Evolutionary conservation across 2,888 invertebrate genomes (phyloP).

Genomic region (Agrenia bidenticulata): DNA sequence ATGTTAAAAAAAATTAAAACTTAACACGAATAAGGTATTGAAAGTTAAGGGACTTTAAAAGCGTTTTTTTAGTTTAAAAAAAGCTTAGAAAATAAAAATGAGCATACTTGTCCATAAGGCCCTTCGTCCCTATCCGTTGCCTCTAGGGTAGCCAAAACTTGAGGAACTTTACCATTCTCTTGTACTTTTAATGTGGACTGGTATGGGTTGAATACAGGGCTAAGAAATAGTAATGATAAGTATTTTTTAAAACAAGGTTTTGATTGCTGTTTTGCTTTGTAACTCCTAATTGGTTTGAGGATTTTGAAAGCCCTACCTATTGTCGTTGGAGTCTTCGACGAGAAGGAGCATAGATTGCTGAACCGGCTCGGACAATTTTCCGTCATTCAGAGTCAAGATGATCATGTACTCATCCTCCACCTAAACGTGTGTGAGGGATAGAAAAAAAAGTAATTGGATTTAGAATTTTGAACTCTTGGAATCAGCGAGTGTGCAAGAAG

Average conservation of each 20-base stretch:
- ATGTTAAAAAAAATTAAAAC: too few relatives aligned
- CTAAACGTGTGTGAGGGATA: constrained; percentile 60
- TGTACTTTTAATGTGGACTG: constrained; percentile 76
- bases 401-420: constrained; percentile 83
- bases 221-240: constrained; percentile 19
- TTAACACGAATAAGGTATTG: too few relatives aligned
- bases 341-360: constrained; percentile 84
- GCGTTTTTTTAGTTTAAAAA: too few relatives aligned
- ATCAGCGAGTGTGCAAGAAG: too few relatives aligned
- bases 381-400: constrained; percentile 84
- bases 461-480: too few relatives aligned
- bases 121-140: constrained; percentile 89
- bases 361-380: constrained; percentile 79
- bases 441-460: too few relatives aligned
- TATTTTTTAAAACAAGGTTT: neutral
- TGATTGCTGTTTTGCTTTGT: neutral
- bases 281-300: neutral
- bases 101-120: constrained; percentile 79
- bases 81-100: too few relatives aligned
- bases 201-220: constrained; percentile 80
- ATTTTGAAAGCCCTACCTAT: constrained; percentile 19
- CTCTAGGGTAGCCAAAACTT: constrained; percentile 75
- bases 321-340: constrained; percentile 73
- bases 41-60: too few relatives aligned
- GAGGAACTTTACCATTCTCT: constrained; percentile 72